These are phyloP conservation scores for Apodemus speciosus DNA, from an alignment of 2,113 vertebrate genomes.

Conservation along the genomic window DNA sequence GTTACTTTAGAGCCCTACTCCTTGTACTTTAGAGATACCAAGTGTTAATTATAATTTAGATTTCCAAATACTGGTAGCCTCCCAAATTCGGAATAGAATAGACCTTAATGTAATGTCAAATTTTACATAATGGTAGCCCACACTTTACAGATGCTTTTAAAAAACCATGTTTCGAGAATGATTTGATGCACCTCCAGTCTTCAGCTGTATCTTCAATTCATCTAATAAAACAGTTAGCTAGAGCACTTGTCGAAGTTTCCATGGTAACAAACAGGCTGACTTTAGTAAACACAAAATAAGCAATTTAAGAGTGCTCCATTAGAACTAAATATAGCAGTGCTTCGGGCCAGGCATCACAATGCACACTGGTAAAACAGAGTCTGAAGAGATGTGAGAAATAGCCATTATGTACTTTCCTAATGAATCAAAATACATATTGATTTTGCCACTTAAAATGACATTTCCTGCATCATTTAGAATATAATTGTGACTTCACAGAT, in stretches of 20 bases:
- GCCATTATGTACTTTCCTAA: conserved; percentile 77
- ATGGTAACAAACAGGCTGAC: conserved; percentile 86
- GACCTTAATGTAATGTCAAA: conserved; percentile 30
- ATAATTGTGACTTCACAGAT: conserved; percentile 45
- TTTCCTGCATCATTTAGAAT: conserved; percentile 67
- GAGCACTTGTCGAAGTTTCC: conserved; percentile 86
- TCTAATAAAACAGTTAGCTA: conserved; percentile 86
- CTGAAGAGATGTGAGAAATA: conserved; percentile 79
- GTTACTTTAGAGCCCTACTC: conserved; percentile 5
- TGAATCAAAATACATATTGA: conserved; percentile 79
- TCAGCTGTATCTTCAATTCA: conserved; percentile 82
- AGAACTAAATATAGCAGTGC: conserved; percentile 88
- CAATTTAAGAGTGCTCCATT: conserved; percentile 87
- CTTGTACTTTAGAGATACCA: not conserved
- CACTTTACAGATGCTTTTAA: conserved; percentile 31
- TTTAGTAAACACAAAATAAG: conserved; percentile 91
- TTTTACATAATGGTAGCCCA: conserved; percentile 51
- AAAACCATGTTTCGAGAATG: conserved; percentile 59
- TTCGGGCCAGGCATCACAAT: conserved; percentile 83
- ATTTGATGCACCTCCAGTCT: conserved; percentile 63
- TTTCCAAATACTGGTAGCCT: conserved; percentile 11
- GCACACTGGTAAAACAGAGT: conserved; percentile 82
- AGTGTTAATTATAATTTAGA: conserved; percentile 5
- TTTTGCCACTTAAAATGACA: conserved; percentile 71
- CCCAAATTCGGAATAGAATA: conserved; percentile 30